These are phyloP conservation scores for Ophraella communa DNA, from an alignment of 2,888 invertebrate species.

Conservation along the genomic window DNA sequence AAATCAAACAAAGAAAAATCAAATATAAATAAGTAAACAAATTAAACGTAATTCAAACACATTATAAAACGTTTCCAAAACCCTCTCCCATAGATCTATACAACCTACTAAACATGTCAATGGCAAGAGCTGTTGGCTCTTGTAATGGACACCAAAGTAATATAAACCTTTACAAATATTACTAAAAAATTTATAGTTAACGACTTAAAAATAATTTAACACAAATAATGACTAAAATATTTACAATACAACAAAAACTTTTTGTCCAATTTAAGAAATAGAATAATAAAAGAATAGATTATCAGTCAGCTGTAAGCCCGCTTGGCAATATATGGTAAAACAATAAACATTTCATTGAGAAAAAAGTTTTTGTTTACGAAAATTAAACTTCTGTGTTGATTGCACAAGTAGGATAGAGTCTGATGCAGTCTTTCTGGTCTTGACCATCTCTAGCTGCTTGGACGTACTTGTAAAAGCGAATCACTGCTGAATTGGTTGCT, in stretches of 20 bases:
- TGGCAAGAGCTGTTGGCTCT: neutral
- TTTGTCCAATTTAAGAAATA: too few relatives aligned
- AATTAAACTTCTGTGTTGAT: constrained; percentile 66
- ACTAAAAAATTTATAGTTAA: neutral
- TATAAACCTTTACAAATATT: neutral
- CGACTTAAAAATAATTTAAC: neutral
- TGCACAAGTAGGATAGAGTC: constrained; percentile 72
- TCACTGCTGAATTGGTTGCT: constrained; percentile 71
- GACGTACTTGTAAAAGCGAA: constrained; percentile 78
- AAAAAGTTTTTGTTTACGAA: neutral
- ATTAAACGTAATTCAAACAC: neutral
- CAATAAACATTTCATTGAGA: too few relatives aligned
- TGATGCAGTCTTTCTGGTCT: constrained; percentile 76
- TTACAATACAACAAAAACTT: too few relatives aligned
- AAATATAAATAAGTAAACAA: too few relatives aligned
- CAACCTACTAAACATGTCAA: neutral
- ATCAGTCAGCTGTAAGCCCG: too few relatives aligned
- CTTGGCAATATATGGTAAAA: too few relatives aligned
- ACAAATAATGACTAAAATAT: neutral
- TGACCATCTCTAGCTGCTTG: constrained; percentile 85
- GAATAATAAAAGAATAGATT: too few relatives aligned
- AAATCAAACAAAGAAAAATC: too few relatives aligned
- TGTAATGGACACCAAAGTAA: neutral
- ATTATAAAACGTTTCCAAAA: neutral
- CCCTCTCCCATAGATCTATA: neutral